These are phyloP conservation scores for Dicrostonyx torquatus DNA, from an alignment of 2,797 vertebrate genomes.

Conservation along the genomic window DNA sequence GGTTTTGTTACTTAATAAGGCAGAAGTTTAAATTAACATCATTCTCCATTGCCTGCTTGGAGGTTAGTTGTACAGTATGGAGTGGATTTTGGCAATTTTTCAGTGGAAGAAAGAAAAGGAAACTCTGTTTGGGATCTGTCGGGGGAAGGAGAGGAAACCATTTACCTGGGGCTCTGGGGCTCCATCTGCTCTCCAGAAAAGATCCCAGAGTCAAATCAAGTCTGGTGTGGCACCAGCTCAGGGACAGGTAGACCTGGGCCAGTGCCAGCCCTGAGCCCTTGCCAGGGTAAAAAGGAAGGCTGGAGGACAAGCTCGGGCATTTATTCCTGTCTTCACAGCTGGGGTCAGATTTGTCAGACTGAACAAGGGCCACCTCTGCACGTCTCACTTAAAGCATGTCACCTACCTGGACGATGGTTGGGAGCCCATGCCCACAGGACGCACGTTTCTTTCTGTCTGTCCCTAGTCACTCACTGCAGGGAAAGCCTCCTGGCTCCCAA, in stretches of 20 bases:
- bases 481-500: constrained; percentile 64
- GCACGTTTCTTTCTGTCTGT: not conserved
- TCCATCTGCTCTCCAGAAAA: constrained; percentile 75
- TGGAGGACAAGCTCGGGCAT: not conserved
- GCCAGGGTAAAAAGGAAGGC: not conserved
- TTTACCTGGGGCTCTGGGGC: constrained; percentile 76
- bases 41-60: constrained; percentile 75
- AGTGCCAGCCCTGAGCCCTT: not conserved
- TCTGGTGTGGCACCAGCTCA: not conserved
- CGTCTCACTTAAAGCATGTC: not conserved
- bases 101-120: constrained; percentile 74
- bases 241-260: not conserved
- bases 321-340: not conserved
- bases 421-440: constrained; percentile 18
- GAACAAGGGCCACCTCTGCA: not conserved
- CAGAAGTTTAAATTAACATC: constrained; percentile 83
- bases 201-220: constrained; percentile 29
- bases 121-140: constrained; percentile 67
- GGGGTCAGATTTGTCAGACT: not conserved
- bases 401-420: not conserved
- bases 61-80: constrained; percentile 73
- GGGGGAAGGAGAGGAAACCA: constrained; percentile 47
- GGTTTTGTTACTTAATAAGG: constrained; percentile 84
- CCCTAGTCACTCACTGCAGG: constrained; percentile 42
- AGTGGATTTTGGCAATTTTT: constrained; percentile 77